A percentile compares a stretch with the other conserved stretches of the same genome.
Evolutionary conservation across 2,888 invertebrate genomes (phyloP).

Genomic region (Eilema sororculum): DNA sequence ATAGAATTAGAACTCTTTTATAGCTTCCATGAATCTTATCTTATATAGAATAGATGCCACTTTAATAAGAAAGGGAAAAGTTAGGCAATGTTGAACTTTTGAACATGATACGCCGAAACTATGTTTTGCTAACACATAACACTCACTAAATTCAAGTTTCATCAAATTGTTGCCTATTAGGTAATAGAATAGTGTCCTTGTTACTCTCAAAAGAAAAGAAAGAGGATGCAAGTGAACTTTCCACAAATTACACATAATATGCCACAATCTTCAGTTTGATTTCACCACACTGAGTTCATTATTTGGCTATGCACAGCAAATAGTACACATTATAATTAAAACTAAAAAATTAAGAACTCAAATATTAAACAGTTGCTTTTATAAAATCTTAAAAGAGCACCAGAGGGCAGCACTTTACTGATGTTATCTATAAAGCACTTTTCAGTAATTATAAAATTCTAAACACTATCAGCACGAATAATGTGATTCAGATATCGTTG

Average conservation of each 20-base stretch:
- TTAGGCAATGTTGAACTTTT: constrained; percentile 24
- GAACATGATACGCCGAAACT: background rate
- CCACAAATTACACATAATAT: no score
- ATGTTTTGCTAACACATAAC: constrained; percentile 1
- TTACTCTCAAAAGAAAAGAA: background rate
- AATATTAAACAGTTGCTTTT: background rate
- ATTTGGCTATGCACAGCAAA: constrained; percentile 11
- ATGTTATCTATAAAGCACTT: background rate
- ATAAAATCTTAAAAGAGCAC: background rate
- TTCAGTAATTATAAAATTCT: background rate
- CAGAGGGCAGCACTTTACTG: background rate
- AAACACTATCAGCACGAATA: background rate
- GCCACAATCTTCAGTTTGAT: background rate
- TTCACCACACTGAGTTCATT: constrained; percentile 2
- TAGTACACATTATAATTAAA: background rate
- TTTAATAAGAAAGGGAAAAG: background rate
- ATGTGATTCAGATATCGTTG: background rate
- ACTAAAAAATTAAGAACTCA: background rate
- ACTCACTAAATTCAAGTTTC: background rate
- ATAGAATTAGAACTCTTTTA: background rate
- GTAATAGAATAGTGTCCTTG: background rate
- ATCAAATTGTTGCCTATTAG: background rate
- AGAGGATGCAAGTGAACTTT: background rate
- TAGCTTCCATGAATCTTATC: background rate
- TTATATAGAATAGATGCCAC: no score